phyloP scores from a whole-genome alignment of 92 coral and sea anemone species.

The Porites rus region DNA sequence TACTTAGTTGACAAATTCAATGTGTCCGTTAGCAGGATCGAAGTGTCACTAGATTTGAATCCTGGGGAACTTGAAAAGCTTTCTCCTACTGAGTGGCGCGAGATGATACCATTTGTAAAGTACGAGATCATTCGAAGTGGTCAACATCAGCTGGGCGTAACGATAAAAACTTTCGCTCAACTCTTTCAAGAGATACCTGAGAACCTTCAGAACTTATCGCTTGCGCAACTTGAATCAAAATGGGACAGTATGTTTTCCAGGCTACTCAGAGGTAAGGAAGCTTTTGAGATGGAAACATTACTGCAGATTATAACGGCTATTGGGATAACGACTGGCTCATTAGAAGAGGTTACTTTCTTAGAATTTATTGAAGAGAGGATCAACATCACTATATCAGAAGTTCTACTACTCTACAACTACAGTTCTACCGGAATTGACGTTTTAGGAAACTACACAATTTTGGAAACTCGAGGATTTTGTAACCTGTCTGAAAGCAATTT shows the following conservation, averaged over 20 bases:
- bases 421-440: conserved; percentile 49
- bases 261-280: conserved; percentile 55
- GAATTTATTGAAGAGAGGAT: conserved; percentile 46
- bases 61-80: conserved; percentile 31
- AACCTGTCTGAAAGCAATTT: conserved; percentile 20
- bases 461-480: conserved; percentile 65
- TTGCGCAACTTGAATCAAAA: conserved; percentile 54
- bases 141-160: conserved; percentile 51
- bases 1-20: conserved; percentile 31
- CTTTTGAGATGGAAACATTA: conserved; percentile 46
- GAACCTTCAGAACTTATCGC: conserved; percentile 34
- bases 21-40: conserved; percentile 23
- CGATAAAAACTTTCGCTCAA: conserved; percentile 32
- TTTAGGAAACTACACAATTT: conserved; percentile 57
- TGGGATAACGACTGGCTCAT: conserved; percentile 14
- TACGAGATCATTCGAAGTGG: conserved; percentile 66
- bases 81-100: conserved; percentile 81
- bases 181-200: conserved; percentile 40
- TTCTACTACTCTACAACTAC: conserved; percentile 51
- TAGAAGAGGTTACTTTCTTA: conserved; percentile 51
- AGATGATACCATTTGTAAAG: conserved; percentile 62
- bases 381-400: conserved; percentile 50
- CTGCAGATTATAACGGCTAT: conserved; percentile 11
- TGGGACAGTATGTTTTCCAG: conserved; percentile 67
- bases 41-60: conserved; percentile 1